phyloP scores from a whole-genome alignment of 2,888 invertebrate species.

The Agonopterix arenella region DNA sequence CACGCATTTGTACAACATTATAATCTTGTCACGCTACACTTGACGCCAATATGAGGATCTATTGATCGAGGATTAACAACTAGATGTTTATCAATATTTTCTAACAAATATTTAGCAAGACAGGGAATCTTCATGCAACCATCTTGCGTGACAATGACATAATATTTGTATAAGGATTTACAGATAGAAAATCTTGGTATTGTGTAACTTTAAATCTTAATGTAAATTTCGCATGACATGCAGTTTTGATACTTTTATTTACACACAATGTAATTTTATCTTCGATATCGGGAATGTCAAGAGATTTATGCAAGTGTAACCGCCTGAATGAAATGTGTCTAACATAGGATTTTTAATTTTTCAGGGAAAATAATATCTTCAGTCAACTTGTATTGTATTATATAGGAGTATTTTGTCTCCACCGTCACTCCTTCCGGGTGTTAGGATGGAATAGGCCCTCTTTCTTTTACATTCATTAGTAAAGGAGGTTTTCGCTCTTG shows the following conservation, averaged over 20 bases:
- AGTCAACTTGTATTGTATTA: too few species aligned
- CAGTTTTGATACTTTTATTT: slow-evolving; percentile 2
- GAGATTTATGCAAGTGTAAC: too few species aligned
- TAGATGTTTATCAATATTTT: slow-evolving; percentile 64
- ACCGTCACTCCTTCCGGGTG: too few species aligned
- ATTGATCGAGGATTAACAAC: slow-evolving; percentile 58
- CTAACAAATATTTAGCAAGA: slow-evolving; percentile 40
- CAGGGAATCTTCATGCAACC: slow-evolving; percentile 22
- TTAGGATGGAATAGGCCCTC: too few species aligned
- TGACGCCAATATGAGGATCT: slow-evolving; percentile 54
- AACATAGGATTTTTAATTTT: too few species aligned
- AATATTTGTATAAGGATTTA: slow-evolving; percentile 54
- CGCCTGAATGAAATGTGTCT: too few species aligned
- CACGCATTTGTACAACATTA: slow-evolving; percentile 55
- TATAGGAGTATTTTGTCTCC: too few species aligned
- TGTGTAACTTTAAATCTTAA: slow-evolving; percentile 30
- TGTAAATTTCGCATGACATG: slow-evolving; percentile 43
- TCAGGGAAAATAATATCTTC: too few species aligned
- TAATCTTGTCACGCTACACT: slow-evolving; percentile 73
- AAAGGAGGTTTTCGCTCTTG: too few species aligned
- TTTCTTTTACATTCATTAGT: too few species aligned
- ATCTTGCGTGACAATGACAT: slow-evolving; percentile 54
- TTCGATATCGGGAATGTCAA: background rate
- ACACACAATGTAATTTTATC: background rate
- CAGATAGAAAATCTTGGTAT: slow-evolving; percentile 38